Conservation (phyloP, 2,113 vertebrate species). For the Lonchura striata region DNA sequence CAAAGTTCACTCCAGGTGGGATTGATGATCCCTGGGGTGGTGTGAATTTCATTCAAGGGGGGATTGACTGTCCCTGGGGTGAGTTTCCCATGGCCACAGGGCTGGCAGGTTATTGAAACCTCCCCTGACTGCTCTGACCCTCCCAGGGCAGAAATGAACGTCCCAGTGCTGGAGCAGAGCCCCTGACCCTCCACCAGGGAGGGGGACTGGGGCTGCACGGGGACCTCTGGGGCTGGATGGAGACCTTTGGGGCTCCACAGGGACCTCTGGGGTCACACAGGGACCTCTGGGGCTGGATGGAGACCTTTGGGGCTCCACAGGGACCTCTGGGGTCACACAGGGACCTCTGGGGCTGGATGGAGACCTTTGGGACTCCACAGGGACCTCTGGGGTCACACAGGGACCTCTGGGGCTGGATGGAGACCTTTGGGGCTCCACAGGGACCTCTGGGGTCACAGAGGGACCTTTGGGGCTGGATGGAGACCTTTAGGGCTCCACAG, state of each 20-base stretch:
- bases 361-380: not conserved
- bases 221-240: too few species aligned
- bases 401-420: too few species aligned
- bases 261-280: not conserved
- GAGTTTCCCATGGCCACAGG: not conserved
- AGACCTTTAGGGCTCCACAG: too few species aligned
- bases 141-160: not conserved
- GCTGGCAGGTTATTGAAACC: not conserved
- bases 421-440: not conserved
- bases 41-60: accelerated
- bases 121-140: not conserved
- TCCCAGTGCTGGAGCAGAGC: not conserved
- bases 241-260: too few species aligned
- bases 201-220: too few species aligned
- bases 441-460: not conserved
- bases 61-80: not conserved
- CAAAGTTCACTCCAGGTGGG: too few species aligned
- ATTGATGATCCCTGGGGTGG: not conserved
- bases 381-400: too few species aligned
- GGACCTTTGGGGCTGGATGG: too few species aligned
- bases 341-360: too few species aligned
- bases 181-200: accelerated
- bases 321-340: too few species aligned
- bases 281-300: not conserved
- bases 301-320: not conserved